Percentiles rank a stretch among this genome's conserved stretches.
These are phyloP conservation scores for Phytoseiulus persimilis DNA, from an alignment of 2,888 invertebrate genomes.

Conservation along the genomic window DNA sequence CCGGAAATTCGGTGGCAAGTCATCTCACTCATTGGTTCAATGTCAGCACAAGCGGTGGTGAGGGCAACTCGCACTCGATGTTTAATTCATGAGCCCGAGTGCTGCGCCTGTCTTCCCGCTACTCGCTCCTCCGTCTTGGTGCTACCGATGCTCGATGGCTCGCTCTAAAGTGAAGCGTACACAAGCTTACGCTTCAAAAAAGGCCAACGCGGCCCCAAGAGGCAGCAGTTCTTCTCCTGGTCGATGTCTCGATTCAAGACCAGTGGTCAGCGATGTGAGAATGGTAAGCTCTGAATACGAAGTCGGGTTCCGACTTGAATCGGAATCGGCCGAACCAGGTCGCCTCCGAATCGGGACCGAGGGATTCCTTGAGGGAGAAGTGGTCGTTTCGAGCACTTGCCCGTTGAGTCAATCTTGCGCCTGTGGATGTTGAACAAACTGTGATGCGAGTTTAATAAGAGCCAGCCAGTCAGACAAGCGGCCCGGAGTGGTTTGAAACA, in stretches of 20 bases:
- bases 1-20: not conserved
- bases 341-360: too few relatives aligned
- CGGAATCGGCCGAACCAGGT: too few relatives aligned
- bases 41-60: not conserved
- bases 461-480: constrained; percentile 5
- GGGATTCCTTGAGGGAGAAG: not conserved
- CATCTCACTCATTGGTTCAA: not conserved
- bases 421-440: not conserved
- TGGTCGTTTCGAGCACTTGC: not conserved
- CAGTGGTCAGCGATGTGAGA: not conserved
- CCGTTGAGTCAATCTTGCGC: not conserved
- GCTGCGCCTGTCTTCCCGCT: constrained; percentile 5
- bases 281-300: not conserved
- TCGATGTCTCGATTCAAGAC: too few relatives aligned
- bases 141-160: not conserved
- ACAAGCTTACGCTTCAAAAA: not conserved
- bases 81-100: not conserved
- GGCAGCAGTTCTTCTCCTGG: not conserved
- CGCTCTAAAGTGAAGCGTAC: not conserved
- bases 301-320: not conserved
- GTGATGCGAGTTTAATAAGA: not conserved
- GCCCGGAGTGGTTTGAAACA: not conserved
- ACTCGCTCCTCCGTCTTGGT: not conserved
- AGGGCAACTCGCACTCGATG: not conserved
- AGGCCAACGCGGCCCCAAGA: not conserved